Evolutionary conservation across 2,113 vertebrate genomes (phyloP), one percentile per base, ranked within the genome.

Genomic region (Brachyhypopomus occidentalis): DNA sequence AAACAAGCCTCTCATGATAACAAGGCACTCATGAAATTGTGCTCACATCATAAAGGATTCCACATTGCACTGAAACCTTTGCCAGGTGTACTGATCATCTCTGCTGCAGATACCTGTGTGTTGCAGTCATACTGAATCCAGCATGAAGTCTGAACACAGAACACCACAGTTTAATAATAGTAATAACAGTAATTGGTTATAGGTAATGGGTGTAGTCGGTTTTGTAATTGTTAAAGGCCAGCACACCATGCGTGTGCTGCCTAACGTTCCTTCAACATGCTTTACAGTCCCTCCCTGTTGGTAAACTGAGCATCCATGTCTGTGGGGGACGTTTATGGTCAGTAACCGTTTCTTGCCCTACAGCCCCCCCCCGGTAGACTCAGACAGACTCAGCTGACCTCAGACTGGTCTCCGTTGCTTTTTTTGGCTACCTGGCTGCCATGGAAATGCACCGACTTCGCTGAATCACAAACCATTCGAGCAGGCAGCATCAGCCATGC

Each of bases 21-120:
- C 38, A 48, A 77, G 75, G 12, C 75, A n/a, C 62, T 34, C 20
- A 11, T 67, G 75, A 66, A 38, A 67, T 66, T 55, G 30, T 8
- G 19, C 17, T 48, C 22, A 48, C 38, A 12, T 76, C 22, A 52
- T 17, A 5, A 7, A 8, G 27, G 8, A 22, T n/a, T 56, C 48
- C 67, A 25, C n/a, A 17, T 22, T 11, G 9, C 55, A 27, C 2
- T 36, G 25, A 64, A 64, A 34, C 64, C 27, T 36, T 19, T 70
- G 34, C 19, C 36, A 70, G 19, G n/a, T 14, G 12, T 36, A 34
- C 25, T 17, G 25, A 30, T 34, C 1, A 20, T 14, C 3, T 70
- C 34, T 70, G 36, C 17, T 41, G 19, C n/a, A 41, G 8, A 22
- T 9, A 14, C 12, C 12, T 11, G 45, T 52, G 45, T 52, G 9